Conservation (phyloP, 2,888 invertebrate species). For the Agriotes lineatus region DNA sequence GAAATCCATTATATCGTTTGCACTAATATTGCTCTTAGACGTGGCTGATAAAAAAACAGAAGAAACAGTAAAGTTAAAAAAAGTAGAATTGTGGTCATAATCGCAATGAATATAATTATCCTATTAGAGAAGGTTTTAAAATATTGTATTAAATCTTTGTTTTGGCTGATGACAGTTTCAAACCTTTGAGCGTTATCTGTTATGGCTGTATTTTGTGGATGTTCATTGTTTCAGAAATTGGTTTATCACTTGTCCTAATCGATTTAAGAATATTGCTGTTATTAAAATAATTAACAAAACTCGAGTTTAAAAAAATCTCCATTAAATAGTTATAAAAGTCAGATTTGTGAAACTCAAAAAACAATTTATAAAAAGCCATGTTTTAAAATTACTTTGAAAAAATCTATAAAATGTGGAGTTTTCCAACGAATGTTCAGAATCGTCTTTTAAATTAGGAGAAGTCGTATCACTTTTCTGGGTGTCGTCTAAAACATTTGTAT, state of each 20-base stretch:
- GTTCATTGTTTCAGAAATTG: not conserved
- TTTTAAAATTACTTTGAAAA: too few species aligned
- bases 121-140: not conserved
- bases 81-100: not conserved
- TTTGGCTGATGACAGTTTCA: not conserved
- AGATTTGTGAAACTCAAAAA: not conserved
- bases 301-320: not conserved
- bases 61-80: not conserved
- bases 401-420: too few species aligned
- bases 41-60: not conserved
- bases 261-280: not conserved
- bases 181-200: not conserved
- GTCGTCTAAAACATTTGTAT: too few species aligned
- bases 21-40: not conserved
- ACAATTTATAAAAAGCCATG: conserved; percentile 6
- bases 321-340: conserved; percentile 4
- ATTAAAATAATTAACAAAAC: not conserved
- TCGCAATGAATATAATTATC: not conserved
- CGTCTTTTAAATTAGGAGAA: too few species aligned
- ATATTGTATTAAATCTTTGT: not conserved
- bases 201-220: too few species aligned
- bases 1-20: too few species aligned
- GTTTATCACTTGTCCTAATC: not conserved
- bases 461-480: too few species aligned
- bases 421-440: too few species aligned